phyloP scores from a whole-genome alignment of 2,113 vertebrate species.

The Microcebus murinus region DNA sequence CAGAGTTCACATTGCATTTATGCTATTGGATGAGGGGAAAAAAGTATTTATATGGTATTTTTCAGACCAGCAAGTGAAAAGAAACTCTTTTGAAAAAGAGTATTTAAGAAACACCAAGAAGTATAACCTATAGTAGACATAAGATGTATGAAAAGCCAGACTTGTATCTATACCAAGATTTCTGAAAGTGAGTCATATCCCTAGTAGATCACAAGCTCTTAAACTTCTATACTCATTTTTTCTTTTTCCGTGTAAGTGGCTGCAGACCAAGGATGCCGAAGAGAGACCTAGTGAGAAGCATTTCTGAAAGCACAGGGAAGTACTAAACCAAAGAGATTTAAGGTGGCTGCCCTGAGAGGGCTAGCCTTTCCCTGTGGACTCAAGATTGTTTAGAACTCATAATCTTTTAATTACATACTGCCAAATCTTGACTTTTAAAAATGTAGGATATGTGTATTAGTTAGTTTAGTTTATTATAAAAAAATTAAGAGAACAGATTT shows the following conservation, averaged over 20 bases:
- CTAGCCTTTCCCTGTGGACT: background rate
- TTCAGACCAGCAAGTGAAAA: background rate
- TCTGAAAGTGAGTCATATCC: background rate
- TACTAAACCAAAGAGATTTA: background rate
- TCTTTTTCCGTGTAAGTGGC: background rate
- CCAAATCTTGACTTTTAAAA: background rate
- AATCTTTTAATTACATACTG: background rate
- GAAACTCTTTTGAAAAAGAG: background rate
- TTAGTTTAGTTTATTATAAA: background rate
- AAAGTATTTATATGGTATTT: background rate
- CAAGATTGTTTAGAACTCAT: background rate
- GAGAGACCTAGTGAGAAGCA: background rate
- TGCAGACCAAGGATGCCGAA: background rate
- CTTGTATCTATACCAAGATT: background rate
- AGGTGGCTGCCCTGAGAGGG: background rate
- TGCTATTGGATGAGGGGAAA: background rate
- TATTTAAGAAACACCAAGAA: background rate
- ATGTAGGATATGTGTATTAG: background rate
- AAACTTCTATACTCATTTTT: background rate
- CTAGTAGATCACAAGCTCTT: background rate
- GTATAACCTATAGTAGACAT: slow-evolving; percentile 15
- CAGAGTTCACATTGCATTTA: slow-evolving; percentile 4
- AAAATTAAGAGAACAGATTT: background rate
- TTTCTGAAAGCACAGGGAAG: background rate
- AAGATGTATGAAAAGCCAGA: background rate